Percentiles rank a stretch among this genome's conserved stretches.
Conservation (phyloP, 2,888 invertebrate species). For the Drosophila borborema region DNA sequence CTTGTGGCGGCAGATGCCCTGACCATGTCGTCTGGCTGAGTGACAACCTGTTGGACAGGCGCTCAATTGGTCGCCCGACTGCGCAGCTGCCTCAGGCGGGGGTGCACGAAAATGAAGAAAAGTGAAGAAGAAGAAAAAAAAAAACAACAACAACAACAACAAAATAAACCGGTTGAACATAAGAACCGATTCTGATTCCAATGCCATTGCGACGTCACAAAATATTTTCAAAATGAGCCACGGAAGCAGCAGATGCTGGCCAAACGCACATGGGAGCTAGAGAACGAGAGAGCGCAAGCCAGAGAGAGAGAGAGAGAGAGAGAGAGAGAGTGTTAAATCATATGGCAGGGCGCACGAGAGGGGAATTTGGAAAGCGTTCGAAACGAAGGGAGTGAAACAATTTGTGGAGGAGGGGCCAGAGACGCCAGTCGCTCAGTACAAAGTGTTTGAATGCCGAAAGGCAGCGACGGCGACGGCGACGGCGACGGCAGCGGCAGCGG, state of each 20-base stretch:
- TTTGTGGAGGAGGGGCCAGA: neutral
- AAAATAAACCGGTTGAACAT: conserved; percentile 48
- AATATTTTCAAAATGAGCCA: conserved; percentile 46
- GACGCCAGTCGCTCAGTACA: neutral
- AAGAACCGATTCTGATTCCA: conserved; percentile 26
- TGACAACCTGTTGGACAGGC: conserved; percentile 66
- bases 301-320: neutral
- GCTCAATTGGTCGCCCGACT: conserved; percentile 46
- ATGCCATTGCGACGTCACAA: conserved; percentile 29
- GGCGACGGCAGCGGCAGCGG: conserved; percentile 12
- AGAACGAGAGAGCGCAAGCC: neutral
- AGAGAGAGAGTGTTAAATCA: neutral
- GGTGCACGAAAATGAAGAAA: neutral
- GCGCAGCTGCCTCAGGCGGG: neutral
- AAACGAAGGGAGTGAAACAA: conserved; percentile 15
- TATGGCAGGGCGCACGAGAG: neutral
- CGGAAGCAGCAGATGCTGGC: conserved; percentile 11
- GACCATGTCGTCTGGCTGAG: conserved; percentile 43
- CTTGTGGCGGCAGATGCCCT: conserved; percentile 20
- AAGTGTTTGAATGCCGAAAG: conserved; percentile 6
- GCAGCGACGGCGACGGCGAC: conserved; percentile 26
- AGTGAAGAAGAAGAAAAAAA: too few relatives aligned
- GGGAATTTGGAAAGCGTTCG: neutral
- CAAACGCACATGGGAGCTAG: neutral
- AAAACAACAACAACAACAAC: neutral